phyloP scores from a whole-genome alignment of 1,140 invertebrate species.

The Parapsyche elsis region DNA sequence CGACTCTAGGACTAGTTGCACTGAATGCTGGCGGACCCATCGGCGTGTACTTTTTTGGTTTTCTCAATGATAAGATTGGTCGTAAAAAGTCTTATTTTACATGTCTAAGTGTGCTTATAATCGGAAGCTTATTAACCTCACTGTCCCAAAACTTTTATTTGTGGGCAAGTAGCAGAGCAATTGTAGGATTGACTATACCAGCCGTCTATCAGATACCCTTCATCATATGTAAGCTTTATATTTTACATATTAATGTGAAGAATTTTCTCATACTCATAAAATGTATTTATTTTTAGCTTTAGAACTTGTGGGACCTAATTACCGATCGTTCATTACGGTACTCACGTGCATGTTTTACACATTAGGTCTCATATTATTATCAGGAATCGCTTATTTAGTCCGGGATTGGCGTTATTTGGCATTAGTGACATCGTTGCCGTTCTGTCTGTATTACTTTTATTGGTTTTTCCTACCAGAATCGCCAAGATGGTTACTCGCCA shows the following conservation, averaged over 20 bases:
- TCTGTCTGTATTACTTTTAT: constrained; percentile 85
- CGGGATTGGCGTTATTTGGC: constrained; percentile 84
- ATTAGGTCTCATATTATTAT: constrained; percentile 82
- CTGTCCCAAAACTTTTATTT: constrained; percentile 81
- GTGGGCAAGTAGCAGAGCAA: constrained; percentile 80
- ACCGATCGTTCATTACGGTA: constrained; percentile 89
- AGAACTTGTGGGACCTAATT: constrained; percentile 89
- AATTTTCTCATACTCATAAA: neutral
- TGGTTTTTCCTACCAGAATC: constrained; percentile 89
- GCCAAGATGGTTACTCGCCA: constrained; percentile 85
- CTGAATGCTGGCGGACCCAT: constrained; percentile 86
- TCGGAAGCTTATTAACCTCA: constrained; percentile 82
- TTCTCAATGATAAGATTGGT: constrained; percentile 86
- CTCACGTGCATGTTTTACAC: constrained; percentile 92
- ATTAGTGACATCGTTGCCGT: constrained; percentile 84
- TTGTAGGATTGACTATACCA: constrained; percentile 89
- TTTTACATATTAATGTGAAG: constrained; percentile 22
- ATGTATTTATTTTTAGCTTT: constrained; percentile 73
- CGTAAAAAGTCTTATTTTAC: constrained; percentile 84
- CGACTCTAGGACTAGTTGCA: constrained; percentile 83
- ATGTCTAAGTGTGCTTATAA: constrained; percentile 80
- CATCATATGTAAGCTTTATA: constrained; percentile 83
- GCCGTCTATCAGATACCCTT: constrained; percentile 96
- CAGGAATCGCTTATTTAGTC: constrained; percentile 84
- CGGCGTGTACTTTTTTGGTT: constrained; percentile 86